Evolutionary conservation across 2,888 invertebrate genomes (phyloP), one percentile per base, ranked within the genome.

Genomic region (Argyresthia goedartella): DNA sequence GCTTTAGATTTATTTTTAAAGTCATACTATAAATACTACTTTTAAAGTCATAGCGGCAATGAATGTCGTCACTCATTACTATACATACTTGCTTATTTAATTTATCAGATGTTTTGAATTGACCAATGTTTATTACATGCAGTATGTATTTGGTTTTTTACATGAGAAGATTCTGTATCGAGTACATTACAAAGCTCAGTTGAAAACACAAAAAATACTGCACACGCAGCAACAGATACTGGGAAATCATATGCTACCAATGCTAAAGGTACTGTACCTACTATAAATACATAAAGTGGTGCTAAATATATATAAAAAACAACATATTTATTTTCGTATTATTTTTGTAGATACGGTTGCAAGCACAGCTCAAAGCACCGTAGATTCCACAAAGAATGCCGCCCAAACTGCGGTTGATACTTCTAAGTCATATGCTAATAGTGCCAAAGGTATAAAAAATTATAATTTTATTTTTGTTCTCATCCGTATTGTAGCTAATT

Each of bases 371-470:
- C 56, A 67, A 47, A 70, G 61, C 35, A 69, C 71, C 33, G 66
- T 78, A 59, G 75, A 72, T 55, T 69, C 72, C 9, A 71, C 73
- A 14, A 75, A 72, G 59, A 71, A 64, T 59, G 63, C 64, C 36
- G 59, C 59, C 0, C 42, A 54, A 11, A 46, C 56, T 4, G 59
- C 55, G 8, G 50, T 59, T 8, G 59, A 59, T 8, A 41, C 41
- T 39, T 41, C 41, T 3, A 50, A 50, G 25, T 50, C 50, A n/a
- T 50, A 50, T 41, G 50, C 42, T 4, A 25, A n/a, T 9, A 25
- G 41, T 39, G 50, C 50, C n/a, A 50, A 42, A 50, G 50, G 50
- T 50, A 50, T 25, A n/a, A 15, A 47, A 47, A 11, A 39, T 6
- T 39, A 39, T 11, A 6, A 39, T 11, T n/a, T 39, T 4, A n/a